Base-by-base conservation (phyloP, 2,113 vertebrate genomes). In the Callorhinus ursinus region DNA sequence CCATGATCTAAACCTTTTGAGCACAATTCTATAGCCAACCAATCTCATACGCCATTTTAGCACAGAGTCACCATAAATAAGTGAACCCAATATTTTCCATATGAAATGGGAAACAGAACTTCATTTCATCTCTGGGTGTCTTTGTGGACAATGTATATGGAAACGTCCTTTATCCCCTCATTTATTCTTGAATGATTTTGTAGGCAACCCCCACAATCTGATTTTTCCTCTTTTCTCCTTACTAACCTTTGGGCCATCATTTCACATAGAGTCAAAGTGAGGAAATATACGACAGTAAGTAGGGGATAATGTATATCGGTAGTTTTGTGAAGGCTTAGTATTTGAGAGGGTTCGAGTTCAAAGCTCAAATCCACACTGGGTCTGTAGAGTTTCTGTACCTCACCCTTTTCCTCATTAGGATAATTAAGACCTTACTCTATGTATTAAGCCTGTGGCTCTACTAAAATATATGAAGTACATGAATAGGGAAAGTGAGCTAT, bases 381-480 rank as follows among this genome's bases (percentile, higher is more conserved):
- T 49, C 28, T 91, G 71, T 71, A 51, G 55, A 49, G 77, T 77
- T 92, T 74, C 84, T 96, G 69, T 96, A 87, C 24, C 84, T 88
- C 91, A 55, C 31, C 59, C 14, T 67, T 95, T 97, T 46, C n/a
- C 33, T 90, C 63, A 88, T 87, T 36, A 88, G 28, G 21, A 57
- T 88, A 93, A 81, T 95, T 96, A 88, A 88, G 26, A 36, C 19
- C 67, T 88, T 81, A 28, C 51, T 81, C 12, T 86, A 69, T 90
- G 2, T 74, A 55, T 84, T 94, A 90, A 72, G 15, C 36, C 61
- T 46, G 6, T 74, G 39, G 55, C 36, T 88, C 49, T 96, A 91
- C 93, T 57, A 65, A 96, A 95, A 96, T 87, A 49, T 77, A 92
- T 39, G 46, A 94, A 79, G 9, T 71, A 77, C 18, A 71, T 49